phyloP scores from a whole-genome alignment of 2,888 invertebrate species.

The Syrphus vitripennis region DNA sequence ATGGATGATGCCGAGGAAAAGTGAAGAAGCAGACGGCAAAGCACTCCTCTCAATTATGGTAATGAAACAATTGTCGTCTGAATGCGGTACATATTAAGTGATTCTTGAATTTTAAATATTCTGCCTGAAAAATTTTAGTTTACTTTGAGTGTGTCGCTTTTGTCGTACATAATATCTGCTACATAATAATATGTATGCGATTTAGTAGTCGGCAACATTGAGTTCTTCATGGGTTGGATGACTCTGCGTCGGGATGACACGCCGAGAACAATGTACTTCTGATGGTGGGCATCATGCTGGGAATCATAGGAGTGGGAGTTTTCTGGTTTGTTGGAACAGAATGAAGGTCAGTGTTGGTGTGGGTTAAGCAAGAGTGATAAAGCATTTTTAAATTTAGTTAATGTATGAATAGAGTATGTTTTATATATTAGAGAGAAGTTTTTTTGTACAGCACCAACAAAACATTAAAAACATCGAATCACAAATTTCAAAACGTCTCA shows the following conservation, averaged over 20 bases:
- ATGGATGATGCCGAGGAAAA: neutral
- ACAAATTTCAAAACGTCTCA: too few species aligned
- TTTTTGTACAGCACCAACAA: too few species aligned
- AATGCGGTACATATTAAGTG: constrained; percentile 71
- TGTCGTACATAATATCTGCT: neutral
- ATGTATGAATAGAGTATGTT: neutral
- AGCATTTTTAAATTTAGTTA: neutral
- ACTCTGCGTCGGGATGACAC: neutral
- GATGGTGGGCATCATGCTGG: constrained; percentile 25
- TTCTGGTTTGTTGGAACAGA: neutral
- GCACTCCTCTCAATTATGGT: constrained; percentile 74
- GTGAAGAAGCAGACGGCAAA: constrained; percentile 56
- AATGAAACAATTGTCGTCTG: constrained; percentile 74
- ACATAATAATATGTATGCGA: neutral
- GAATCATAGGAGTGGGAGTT: constrained; percentile 36
- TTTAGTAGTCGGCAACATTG: neutral
- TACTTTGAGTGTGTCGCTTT: constrained; percentile 35
- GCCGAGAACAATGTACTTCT: constrained; percentile 15
- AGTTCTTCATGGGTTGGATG: constrained; percentile 33
- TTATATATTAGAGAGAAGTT: too few species aligned
- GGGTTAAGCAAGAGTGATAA: constrained; percentile 5
- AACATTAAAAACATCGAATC: too few species aligned
- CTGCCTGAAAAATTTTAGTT: constrained; percentile 46
- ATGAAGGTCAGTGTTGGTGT: constrained; percentile 33
- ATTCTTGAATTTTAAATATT: constrained; percentile 72